Evolutionary conservation across 2,888 invertebrate species (phyloP), one percentile per base, ranked within the genome.

Genomic region (Digitonthophagus gazella): DNA sequence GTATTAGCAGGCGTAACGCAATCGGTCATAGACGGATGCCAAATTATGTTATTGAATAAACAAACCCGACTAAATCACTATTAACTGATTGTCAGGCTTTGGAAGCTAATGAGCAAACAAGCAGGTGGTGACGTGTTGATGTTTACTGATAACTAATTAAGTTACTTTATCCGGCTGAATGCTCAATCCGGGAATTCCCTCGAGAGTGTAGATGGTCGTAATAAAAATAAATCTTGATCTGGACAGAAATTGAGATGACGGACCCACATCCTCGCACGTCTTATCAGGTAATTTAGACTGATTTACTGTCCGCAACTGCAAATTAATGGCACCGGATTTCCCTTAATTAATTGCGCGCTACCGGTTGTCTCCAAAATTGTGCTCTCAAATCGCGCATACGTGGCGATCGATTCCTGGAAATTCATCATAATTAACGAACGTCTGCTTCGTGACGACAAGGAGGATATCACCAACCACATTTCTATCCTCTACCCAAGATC

Each of bases 211-310:
- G 8, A 8, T 19, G 61, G 19, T 61, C 18, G 61, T 16, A 61
- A 61, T 61, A 19, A 61, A 61, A 18, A 20, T 61, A 44, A 44
- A 44, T 44, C 28, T 44, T 11, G 28, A 11, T 44, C 11, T 44
- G 28, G 28, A 44, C 28, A 44, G 61, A 18, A 18, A 20, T 61
- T 19, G 19, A n/a, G 61, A 20, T 19, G 16, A 20, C 15, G 19
- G 61, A 18, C 61, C n/a, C 18, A 61, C 61, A 61, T 61, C 18
- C 18, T 11, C 18, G 18, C 6, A 20, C 61, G 61, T 61, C 61
- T 61, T 61, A 61, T 61, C 61, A 61, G 61, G 61, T 61, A 61
- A 61, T 61, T 61, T 61, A 20, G 61, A 19, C 61, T 61, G 61
- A 61, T 61, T 61, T 61, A 61, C 61, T 20, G 61, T 61, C 18